Conservation (phyloP, 2,113 vertebrate species). For the Oreotrochilus melanogaster region DNA sequence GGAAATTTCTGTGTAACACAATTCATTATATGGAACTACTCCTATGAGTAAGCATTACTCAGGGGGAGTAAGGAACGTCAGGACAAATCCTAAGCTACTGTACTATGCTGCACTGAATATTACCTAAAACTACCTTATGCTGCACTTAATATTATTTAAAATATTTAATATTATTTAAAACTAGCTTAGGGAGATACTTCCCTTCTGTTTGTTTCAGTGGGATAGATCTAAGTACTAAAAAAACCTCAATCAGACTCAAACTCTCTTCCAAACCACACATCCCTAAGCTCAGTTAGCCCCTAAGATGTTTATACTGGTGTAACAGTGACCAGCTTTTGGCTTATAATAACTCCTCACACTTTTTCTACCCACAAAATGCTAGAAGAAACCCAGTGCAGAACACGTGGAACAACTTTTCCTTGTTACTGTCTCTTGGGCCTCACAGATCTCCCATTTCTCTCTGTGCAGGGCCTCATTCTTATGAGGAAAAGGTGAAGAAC, state of each 20-base stretch:
- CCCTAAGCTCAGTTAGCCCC: neutral
- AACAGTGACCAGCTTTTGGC: neutral
- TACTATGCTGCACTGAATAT: neutral
- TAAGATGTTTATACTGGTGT: neutral
- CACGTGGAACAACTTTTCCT: neutral
- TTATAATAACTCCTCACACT: neutral
- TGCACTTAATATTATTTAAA: neutral
- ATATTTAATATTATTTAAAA: neutral
- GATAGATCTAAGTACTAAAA: neutral
- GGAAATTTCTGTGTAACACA: conserved; percentile 56
- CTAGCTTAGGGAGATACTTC: neutral
- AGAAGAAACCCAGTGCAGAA: neutral
- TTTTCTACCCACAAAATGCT: neutral
- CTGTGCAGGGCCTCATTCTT: neutral
- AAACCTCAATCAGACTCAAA: neutral
- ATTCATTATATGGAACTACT: conserved; percentile 47
- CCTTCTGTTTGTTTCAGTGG: neutral
- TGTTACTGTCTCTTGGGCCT: neutral
- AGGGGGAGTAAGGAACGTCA: neutral
- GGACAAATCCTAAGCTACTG: neutral
- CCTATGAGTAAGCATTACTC: conserved; percentile 68
- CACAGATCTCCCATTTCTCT: neutral
- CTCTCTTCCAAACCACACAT: neutral
- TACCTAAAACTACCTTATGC: neutral
- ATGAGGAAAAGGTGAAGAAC: neutral